Conservation (phyloP, 2,888 invertebrate genomes). For the Sericinus montela region DNA sequence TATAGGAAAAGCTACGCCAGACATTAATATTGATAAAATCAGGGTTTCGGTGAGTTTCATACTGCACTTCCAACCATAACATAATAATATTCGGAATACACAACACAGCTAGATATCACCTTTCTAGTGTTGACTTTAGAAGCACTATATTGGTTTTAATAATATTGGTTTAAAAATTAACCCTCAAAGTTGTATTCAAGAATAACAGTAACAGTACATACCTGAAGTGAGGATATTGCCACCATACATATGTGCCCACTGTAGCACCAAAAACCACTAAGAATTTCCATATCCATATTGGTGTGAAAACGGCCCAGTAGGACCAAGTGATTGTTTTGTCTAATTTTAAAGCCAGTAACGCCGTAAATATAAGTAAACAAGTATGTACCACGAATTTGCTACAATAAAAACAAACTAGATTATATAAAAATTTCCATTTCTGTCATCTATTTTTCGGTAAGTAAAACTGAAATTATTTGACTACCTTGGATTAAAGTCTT, state of each 20-base stretch:
- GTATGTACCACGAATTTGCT: constrained; percentile 98
- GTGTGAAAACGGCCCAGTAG: constrained; percentile 97
- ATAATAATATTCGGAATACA: no score
- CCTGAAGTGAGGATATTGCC: constrained; percentile 97
- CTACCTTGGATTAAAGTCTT: constrained; percentile 95
- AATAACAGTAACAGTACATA: constrained; percentile 44
- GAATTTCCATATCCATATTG: constrained; percentile 98
- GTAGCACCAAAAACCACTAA: constrained; percentile 94
- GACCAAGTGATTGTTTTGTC: constrained; percentile 95
- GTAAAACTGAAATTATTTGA: constrained; percentile 4
- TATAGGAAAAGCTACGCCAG: no score
- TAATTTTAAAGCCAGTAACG: constrained; percentile 92
- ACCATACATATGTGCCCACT: constrained; percentile 97
- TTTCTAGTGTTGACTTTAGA: no score
- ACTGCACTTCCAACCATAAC: no score
- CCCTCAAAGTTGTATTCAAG: no score
- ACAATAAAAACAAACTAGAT: constrained; percentile 46
- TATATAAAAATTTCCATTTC: no score
- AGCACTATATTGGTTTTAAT: no score
- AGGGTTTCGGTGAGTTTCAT: no score
- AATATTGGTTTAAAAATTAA: no score
- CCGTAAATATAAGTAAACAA: constrained; percentile 94
- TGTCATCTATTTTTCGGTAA: not conserved
- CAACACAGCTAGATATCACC: no score
- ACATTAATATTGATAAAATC: no score